Base-by-base conservation (phyloP, 2,888 invertebrate species). In the Phengaris alcon region DNA sequence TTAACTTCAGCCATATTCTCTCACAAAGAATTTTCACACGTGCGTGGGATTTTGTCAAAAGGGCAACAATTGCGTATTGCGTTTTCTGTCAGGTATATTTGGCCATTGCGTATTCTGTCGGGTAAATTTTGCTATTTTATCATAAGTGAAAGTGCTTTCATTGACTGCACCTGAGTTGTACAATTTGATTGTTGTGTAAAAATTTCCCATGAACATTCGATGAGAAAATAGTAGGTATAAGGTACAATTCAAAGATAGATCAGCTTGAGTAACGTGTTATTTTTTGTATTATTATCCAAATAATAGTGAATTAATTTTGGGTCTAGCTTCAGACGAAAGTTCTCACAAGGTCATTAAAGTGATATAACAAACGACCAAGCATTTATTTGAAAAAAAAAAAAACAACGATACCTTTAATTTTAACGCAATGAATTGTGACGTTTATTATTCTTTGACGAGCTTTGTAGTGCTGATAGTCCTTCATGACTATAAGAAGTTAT, bases 11-110 rank as follows among this genome's bases (percentile, higher is more conserved):
- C 3, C 68, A 54, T 51, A 72, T 51, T 72, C 72, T 51, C 51
- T 44, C 35, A 44, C 64, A 46, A 44, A 81, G 83, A 85, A 85
- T 86, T 83, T 78, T 82, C 84, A 87, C 91, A 91, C 90, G 91
- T 91, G 92, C 86, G 88, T 92, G 90, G 85, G 90, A 90, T 86
- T 84, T 77, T 76, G 76, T 81, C 82, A 86, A 88, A 85, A 85
- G 83, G 83, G 22, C 72, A 72, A 72, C 88, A 87, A 81, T 80
- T 79, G 76, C 73, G 81, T 69, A 76, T 90, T 88, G 87, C 86
- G 79, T 86, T 83, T 87, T 52, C 79, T 79, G 78, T 81, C 82
- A 84, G 81, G 82, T 82, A 81, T 77, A 82, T 73, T 70, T 59
- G 52, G 15, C 70, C 35, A 13, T 55, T 88, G 87, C 85, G 79